These are phyloP conservation scores for Stichodactyla helianthus DNA, from an alignment of 64 coral and sea anemone genomes.

Conservation along the genomic window DNA sequence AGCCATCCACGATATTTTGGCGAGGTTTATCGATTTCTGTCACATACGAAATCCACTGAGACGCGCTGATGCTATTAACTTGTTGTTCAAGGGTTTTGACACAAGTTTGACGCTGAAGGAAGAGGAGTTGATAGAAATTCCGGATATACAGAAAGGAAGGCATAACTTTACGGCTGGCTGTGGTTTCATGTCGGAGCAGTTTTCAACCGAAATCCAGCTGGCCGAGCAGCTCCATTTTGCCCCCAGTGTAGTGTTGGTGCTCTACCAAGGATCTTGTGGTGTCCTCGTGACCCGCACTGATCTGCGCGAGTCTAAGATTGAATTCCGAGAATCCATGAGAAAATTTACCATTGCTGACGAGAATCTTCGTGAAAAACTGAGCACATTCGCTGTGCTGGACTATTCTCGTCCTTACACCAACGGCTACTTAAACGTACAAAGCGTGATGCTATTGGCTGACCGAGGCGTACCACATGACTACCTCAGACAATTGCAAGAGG, in stretches of 20 bases:
- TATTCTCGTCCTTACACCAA: conserved; percentile 62
- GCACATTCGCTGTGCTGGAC: conserved; percentile 53
- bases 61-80: conserved; percentile 32
- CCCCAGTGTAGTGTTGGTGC: conserved; percentile 53
- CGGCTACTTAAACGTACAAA: conserved; percentile 61
- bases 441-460: conserved; percentile 60
- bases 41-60: conserved; percentile 17
- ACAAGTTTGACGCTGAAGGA: conserved; percentile 20
- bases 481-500: conserved; percentile 56
- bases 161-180: conserved; percentile 61
- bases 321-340: conserved; percentile 62
- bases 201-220: conserved; percentile 31
- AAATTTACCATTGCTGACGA: conserved; percentile 60
- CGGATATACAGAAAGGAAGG: conserved; percentile 17
- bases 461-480: conserved; percentile 61
- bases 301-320: conserved; percentile 17
- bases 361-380: conserved; percentile 9
- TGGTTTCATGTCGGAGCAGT: conserved; percentile 68
- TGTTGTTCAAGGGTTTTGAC: conserved; percentile 53
- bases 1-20: conserved; percentile 49
- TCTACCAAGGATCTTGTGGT: conserved; percentile 58
- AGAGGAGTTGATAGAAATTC: conserved; percentile 4
- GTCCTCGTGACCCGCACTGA: conserved; percentile 31
- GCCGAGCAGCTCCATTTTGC: conserved; percentile 13
- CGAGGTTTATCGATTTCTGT: conserved; percentile 60